A percentile compares a stretch with the other conserved stretches of the same genome.
Conservation (phyloP, 2,888 invertebrate species). For the Drosophila nigricruria region DNA sequence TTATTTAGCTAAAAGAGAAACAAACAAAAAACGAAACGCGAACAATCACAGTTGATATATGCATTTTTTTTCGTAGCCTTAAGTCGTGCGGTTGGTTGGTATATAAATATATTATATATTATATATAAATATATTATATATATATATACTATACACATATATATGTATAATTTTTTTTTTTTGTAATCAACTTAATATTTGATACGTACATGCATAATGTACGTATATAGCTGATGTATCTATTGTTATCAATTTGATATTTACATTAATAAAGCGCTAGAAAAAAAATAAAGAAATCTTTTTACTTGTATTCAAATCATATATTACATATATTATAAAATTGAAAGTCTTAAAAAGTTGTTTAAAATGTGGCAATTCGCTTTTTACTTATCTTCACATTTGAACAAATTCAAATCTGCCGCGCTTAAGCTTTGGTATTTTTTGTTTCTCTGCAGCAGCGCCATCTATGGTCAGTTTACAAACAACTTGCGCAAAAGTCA, state of each 20-base stretch:
- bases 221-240: constrained; percentile 69
- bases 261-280: constrained; percentile 73
- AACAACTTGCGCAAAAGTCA: neutral
- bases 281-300: constrained; percentile 12
- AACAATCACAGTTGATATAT: constrained; percentile 38
- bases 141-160: constrained; percentile 18
- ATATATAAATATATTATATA: constrained; percentile 21
- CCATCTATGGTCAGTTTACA: neutral
- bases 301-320: neutral
- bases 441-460: neutral
- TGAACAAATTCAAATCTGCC: neutral
- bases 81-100: constrained; percentile 76
- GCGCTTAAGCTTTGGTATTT: neutral
- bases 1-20: constrained; percentile 22
- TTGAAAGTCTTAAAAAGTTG: neutral
- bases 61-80: constrained; percentile 59
- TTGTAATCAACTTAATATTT: constrained; percentile 50
- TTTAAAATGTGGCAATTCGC: neutral
- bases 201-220: constrained; percentile 38
- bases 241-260: constrained; percentile 78
- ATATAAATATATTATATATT: constrained; percentile 35
- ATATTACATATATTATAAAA: neutral
- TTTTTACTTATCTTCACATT: too few species aligned
- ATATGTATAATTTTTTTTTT: constrained; percentile 41
- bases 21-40: constrained; percentile 27